Percentiles rank a stretch among this genome's conserved stretches.
Conservation (phyloP, 2,113 vertebrate species). For the Macroglossus sobrinus region DNA sequence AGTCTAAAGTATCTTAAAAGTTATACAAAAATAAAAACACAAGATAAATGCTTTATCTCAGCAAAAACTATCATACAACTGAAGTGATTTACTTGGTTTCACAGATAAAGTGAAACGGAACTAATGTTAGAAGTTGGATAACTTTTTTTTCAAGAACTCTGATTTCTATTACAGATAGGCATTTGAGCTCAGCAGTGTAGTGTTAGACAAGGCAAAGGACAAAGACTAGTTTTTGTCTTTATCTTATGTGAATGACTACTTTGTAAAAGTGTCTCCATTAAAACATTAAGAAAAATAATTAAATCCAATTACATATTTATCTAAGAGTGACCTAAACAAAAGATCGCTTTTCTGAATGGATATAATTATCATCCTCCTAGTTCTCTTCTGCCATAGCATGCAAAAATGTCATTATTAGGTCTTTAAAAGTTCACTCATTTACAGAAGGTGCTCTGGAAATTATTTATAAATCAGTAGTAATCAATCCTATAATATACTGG, state of each 20-base stretch:
- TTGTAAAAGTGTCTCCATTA: not conserved
- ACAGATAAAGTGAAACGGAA: not conserved
- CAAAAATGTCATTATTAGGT: not conserved
- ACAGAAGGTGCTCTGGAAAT: not conserved
- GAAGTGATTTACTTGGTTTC: not conserved
- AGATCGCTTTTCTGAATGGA: not conserved
- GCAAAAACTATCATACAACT: not conserved
- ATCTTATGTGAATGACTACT: not conserved
- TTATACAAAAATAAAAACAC: not conserved
- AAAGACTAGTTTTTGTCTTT: not conserved
- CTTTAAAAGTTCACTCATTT: not conserved
- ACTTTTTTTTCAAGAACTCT: not conserved
- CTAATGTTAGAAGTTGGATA: not conserved
- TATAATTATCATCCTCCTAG: not conserved
- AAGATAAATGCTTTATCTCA: not conserved
- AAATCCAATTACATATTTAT: not conserved
- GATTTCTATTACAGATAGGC: not conserved
- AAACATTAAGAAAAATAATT: constrained; percentile 17
- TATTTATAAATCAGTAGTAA: constrained; percentile 5
- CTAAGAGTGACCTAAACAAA: not conserved
- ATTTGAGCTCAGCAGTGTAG: not conserved
- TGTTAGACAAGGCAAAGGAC: not conserved
- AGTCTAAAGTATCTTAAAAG: not conserved
- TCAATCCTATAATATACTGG: not conserved
- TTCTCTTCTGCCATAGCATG: not conserved